Evolutionary conservation across 2,888 invertebrate genomes (phyloP).

Genomic region (Elegia similella): DNA sequence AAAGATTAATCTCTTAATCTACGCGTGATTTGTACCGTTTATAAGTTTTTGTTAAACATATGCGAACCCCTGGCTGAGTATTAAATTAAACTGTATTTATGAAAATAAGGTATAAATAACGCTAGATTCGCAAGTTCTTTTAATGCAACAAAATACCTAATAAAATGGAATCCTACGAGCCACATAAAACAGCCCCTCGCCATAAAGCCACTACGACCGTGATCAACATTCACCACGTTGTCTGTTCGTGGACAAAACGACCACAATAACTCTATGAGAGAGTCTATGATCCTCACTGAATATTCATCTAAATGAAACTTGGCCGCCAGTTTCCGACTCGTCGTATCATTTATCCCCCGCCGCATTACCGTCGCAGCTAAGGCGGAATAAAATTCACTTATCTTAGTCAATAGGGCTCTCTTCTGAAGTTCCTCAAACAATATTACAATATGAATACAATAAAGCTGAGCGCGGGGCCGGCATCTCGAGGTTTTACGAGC

Average conservation of each 20-base stretch:
- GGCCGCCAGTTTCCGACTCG: background rate
- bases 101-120: too few relatives aligned
- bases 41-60: too few relatives aligned
- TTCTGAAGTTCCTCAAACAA: slow-evolving; percentile 7
- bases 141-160: too few relatives aligned
- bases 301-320: background rate
- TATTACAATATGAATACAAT: slow-evolving; percentile 14
- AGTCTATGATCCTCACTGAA: background rate
- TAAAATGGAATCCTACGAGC: too few relatives aligned
- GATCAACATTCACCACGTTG: background rate
- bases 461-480: background rate
- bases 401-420: slow-evolving; percentile 10
- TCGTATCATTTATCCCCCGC: slow-evolving; percentile 1
- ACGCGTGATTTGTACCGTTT: too few relatives aligned
- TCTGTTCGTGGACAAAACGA: background rate
- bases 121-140: too few relatives aligned
- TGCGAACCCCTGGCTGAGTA: too few relatives aligned
- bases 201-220: background rate
- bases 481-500: background rate
- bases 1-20: too few relatives aligned
- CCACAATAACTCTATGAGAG: background rate
- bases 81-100: too few relatives aligned
- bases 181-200: too few relatives aligned
- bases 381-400: slow-evolving; percentile 11
- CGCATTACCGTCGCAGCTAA: background rate